Base-by-base conservation (phyloP, 2,888 invertebrate species). In the Drosophila lacicola region DNA sequence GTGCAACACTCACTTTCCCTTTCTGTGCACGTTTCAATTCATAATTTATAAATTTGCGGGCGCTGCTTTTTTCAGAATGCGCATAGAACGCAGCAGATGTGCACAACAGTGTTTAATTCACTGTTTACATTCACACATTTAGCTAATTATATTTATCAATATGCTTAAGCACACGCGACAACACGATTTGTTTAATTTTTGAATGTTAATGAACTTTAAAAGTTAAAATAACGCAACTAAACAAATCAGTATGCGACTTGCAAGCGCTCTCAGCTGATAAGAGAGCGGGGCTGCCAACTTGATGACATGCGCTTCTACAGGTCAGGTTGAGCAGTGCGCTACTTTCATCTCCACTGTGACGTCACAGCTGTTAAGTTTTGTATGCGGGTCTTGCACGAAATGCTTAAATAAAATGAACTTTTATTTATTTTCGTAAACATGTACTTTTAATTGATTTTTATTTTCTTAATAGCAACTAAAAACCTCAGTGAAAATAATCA, bases 1-100 rank as follows among this genome's bases (percentile, higher is more conserved):
- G 47, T 61, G 55, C 62, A 47, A 19, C 60, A 65, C 60, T 74
- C 83, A 82, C 86, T 86, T 76, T 85, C 74, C 68, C 66, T 74
- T 64, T 73, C 62, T 44, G 51, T 17, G 58, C 68, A 70, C 66
- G 50, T 75, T 83, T 72, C 76, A 74, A 78, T 76, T 80, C 71
- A 82, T 66, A 61, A 76, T 58, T 70, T 49, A 46, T 37, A 67
- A 54, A 55, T 63, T 51, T 50, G 19, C 45, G 21, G 29, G 11
- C 8, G n/a, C 44, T 63, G 44, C n/a, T 51, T 34, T 14, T 65
- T 58, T 58, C 57, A 50, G 54, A 56, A 21, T 47, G 53, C 53
- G 41, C 55, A 50, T 56, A 51, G 37, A 55, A 51, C 21, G 50
- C 53, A 45, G 50, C 47, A 69, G 51, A 21, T 17, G 36, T 36